Evolutionary conservation across 2,888 invertebrate species (phyloP), one percentile per base, ranked within the genome.

Genomic region (Drosophila austrosaltans): DNA sequence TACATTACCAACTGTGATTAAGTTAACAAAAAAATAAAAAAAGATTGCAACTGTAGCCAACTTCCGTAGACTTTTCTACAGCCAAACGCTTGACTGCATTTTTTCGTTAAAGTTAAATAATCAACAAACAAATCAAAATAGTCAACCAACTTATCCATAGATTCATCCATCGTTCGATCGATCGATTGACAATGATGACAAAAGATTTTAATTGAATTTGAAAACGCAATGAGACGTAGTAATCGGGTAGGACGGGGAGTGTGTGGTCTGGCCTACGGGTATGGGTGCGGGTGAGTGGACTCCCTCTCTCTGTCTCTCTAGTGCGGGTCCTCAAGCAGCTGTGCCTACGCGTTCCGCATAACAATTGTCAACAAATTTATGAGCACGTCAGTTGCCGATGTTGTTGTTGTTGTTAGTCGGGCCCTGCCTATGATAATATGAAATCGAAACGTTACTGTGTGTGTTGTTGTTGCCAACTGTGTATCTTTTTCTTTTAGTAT

Each of bases 151-250:
- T 48, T 48, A 80, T 69, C 80, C 76, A 78, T 48, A 20, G 20
- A 16, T 16, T 16, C 16, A 48, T 2, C 16, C 44, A 79, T 74
- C 67, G 69, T 25, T n/a, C 67, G 39, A 30, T 16, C 72, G 72
- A 57, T 63, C 66, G 60, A 75, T 70, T 68, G 72, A 69, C 78
- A 77, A 73, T 78, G 79, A 73, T 78, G 79, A 87, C 86, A 87
- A 87, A 83, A 87, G 87, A 81, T 85, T 86, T 86, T 87, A 86
- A 87, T 87, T 87, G 81, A 87, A 87, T 87, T 87, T 85, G 82
- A 81, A 82, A 87, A 81, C 78, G 81, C 83, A 86, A 87, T 87
- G 85, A 75, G 61, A 80, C 87, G 85, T 84, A 2, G 25, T 25
- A 48, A 76, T 8, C 8, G 8, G 36, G 8, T 8, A 36, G 36